Conservation (phyloP, 1,140 invertebrate genomes). For the Dinoponera quadriceps region DNA sequence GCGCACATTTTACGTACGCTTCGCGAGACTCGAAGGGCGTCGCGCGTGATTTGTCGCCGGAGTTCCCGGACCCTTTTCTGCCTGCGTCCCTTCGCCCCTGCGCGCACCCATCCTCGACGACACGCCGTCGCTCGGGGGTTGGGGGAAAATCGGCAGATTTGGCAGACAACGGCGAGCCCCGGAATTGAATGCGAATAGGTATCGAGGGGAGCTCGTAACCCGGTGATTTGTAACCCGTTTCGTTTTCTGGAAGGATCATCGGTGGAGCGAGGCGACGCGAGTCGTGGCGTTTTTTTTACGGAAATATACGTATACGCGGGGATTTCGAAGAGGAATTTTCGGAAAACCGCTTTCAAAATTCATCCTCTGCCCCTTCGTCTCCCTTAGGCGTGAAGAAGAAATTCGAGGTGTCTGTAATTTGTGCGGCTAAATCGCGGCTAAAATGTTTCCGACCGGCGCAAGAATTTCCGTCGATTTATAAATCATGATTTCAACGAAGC, state of each 20-base stretch:
- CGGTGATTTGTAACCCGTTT: constrained; percentile 59
- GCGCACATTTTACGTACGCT: constrained; percentile 58
- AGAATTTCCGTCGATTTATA: too few species aligned
- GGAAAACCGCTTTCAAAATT: not conserved
- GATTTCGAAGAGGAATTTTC: not conserved
- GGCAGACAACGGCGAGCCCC: constrained; percentile 30
- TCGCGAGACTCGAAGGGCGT: constrained; percentile 58
- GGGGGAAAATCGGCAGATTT: constrained; percentile 54
- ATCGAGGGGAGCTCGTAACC: constrained; percentile 5
- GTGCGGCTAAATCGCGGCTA: too few species aligned
- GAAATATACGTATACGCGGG: too few species aligned
- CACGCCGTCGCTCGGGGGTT: not conserved
- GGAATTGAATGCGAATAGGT: constrained; percentile 53
- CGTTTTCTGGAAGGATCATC: not conserved
- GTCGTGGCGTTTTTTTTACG: too few species aligned
- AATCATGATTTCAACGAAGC: too few species aligned
- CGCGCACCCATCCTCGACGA: not conserved
- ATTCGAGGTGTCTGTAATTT: too few species aligned
- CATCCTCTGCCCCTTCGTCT: not conserved
- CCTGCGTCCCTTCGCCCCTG: too few species aligned
- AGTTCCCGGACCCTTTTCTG: not conserved
- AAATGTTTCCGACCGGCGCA: too few species aligned
- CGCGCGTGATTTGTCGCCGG: constrained; percentile 66
- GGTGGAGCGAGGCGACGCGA: not conserved
- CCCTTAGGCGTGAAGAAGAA: too few species aligned